A percentile compares a stretch with the other conserved stretches of the same genome.
These are phyloP conservation scores for Panulirus ornatus DNA, from an alignment of 1,140 invertebrate genomes.

Conservation along the genomic window DNA sequence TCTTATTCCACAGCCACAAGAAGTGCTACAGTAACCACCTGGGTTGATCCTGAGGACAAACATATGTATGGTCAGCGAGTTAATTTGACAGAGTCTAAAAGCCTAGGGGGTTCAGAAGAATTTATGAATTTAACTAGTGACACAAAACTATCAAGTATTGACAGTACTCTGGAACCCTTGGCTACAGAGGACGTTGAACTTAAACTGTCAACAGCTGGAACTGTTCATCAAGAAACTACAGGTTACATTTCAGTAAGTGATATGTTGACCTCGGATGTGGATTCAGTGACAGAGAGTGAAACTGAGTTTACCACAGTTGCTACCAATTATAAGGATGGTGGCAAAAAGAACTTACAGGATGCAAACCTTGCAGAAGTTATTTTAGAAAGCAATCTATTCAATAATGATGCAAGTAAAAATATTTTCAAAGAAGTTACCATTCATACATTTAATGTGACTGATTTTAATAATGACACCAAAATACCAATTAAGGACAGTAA, in stretches of 20 bases:
- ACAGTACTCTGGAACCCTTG: too few species aligned
- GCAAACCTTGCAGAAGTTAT: neutral
- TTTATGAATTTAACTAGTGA: neutral
- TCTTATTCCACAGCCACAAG: slow-evolving; percentile 54
- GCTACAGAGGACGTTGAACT: neutral
- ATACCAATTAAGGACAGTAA: neutral
- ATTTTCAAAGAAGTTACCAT: neutral
- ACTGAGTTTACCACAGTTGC: neutral
- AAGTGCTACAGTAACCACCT: slow-evolving; percentile 65
- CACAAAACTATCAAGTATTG: neutral
- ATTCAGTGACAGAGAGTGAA: neutral
- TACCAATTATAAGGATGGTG: neutral
- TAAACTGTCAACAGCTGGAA: neutral
- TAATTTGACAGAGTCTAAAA: slow-evolving; percentile 25
- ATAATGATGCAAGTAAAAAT: neutral
- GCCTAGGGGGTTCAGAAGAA: neutral
- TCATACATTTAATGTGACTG: slow-evolving; percentile 12
- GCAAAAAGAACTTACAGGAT: neutral
- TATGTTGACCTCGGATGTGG: neutral
- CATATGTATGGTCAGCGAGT: neutral
- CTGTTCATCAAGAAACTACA: neutral
- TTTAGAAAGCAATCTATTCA: neutral
- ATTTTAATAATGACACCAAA: neutral
- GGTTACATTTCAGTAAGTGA: neutral
- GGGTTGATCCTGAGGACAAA: slow-evolving; percentile 52